A percentile compares a stretch with the other conserved stretches of the same genome.
phyloP scores from a whole-genome alignment of 1,140 invertebrate species.

The Ceratitis capitata region DNA sequence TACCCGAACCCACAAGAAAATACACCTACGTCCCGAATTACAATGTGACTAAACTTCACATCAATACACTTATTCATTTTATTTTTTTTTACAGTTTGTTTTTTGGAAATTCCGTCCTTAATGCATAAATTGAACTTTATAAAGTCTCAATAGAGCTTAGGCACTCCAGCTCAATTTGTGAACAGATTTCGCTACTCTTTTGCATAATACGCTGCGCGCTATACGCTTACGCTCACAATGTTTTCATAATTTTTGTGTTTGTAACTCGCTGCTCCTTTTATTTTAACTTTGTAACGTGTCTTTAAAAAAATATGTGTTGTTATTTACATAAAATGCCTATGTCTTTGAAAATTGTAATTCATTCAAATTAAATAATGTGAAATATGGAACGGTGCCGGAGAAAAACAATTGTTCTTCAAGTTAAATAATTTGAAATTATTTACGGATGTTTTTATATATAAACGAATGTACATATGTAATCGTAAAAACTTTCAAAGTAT shows the following conservation, averaged over 20 bases:
- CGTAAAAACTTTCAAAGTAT: not conserved
- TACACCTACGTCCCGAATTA: slow-evolving; percentile 66
- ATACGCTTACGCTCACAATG: not conserved
- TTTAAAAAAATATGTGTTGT: not conserved
- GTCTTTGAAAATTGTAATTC: not conserved
- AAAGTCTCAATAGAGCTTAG: not conserved
- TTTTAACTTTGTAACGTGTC: not conserved
- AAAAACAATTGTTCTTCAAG: not conserved
- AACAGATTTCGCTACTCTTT: not conserved
- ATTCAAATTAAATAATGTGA: not conserved
- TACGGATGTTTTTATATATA: too few relatives aligned
- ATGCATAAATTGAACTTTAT: not conserved
- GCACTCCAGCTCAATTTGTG: not conserved
- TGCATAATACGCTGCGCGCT: slow-evolving; percentile 1
- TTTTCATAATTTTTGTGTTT: not conserved
- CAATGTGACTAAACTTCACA: slow-evolving; percentile 67
- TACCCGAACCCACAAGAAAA: slow-evolving; percentile 66
- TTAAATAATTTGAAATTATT: not conserved
- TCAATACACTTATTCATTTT: slow-evolving; percentile 59
- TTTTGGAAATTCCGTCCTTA: slow-evolving; percentile 49
- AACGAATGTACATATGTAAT: too few relatives aligned
- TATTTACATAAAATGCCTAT: not conserved
- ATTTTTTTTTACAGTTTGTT: slow-evolving; percentile 53
- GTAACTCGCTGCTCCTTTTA: not conserved
- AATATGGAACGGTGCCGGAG: not conserved